These are phyloP conservation scores for Piscicola geometra DNA, from an alignment of 2,888 invertebrate genomes.

Conservation along the genomic window DNA sequence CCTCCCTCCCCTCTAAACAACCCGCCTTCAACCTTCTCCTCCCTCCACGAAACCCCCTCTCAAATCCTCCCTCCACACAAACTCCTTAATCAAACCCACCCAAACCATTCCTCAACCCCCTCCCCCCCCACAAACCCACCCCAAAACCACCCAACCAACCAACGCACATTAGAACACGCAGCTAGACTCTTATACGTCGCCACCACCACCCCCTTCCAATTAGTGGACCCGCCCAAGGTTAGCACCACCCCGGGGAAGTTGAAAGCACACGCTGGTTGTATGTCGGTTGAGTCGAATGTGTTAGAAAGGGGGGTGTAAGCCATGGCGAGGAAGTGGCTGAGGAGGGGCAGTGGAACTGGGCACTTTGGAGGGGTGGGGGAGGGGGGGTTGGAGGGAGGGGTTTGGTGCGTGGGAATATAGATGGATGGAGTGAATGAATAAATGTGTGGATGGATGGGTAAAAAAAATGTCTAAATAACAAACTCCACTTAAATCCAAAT, in stretches of 20 bases:
- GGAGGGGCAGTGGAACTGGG: slow-evolving; percentile 15
- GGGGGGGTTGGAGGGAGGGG: no score
- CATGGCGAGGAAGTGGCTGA: slow-evolving; percentile 18
- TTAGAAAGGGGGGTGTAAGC: slow-evolving; percentile 11
- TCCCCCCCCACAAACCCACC: neutral
- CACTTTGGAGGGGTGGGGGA: no score
- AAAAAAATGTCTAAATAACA: no score
- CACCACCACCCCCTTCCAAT: slow-evolving; percentile 13
- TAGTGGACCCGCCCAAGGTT: slow-evolving; percentile 1
- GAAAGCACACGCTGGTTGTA: slow-evolving; percentile 27
- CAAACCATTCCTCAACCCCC: neutral
- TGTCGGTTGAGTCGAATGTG: slow-evolving; percentile 20
- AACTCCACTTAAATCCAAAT: no score
- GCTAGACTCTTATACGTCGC: slow-evolving; percentile 19
- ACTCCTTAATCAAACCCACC: neutral
- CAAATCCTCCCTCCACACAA: neutral
- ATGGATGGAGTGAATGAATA: no score
- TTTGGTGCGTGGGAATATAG: no score
- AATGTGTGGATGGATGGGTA: no score
- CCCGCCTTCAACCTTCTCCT: neutral
- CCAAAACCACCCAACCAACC: neutral
- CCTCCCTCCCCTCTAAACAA: no score
- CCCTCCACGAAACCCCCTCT: neutral
- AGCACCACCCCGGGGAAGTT: slow-evolving; percentile 20
- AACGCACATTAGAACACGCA: slow-evolving; percentile 14